Evolutionary conservation across 2,113 vertebrate genomes (phyloP).

Genomic region (Ammodytes marinus): DNA sequence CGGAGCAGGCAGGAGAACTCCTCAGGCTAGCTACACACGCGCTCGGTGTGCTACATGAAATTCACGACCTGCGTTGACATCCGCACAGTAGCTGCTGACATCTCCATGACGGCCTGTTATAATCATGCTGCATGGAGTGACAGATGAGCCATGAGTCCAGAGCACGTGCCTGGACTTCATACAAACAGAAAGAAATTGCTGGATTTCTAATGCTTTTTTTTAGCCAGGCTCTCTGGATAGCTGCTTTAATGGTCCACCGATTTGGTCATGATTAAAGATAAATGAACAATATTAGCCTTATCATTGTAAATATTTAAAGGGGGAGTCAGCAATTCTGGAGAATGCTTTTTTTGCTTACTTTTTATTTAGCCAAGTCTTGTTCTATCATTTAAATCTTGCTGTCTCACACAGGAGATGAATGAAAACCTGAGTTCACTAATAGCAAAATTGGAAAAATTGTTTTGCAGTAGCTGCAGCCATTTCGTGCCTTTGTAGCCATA

Average conservation of each 20-base stretch:
- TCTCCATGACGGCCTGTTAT: conserved; percentile 16
- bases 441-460: background rate
- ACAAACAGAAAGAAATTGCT: background rate
- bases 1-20: conserved; percentile 5
- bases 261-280: background rate
- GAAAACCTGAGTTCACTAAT: background rate
- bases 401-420: background rate
- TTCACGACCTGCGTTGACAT: conserved; percentile 42
- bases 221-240: background rate
- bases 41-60: conserved; percentile 14
- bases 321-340: too few relatives aligned
- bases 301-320: too few relatives aligned
- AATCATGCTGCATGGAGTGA: background rate
- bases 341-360: too few relatives aligned
- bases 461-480: background rate
- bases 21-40: conserved; percentile 15
- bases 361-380: background rate
- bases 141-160: conserved; percentile 10
- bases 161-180: background rate
- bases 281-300: background rate
- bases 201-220: background rate
- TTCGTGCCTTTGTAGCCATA: background rate
- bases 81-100: conserved; percentile 33
- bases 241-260: background rate
- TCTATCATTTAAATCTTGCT: background rate